Percentiles rank a stretch among this genome's conserved stretches.
Evolutionary conservation across 2,113 vertebrate genomes (phyloP).

Genomic region (Mystacornis crossleyi): DNA sequence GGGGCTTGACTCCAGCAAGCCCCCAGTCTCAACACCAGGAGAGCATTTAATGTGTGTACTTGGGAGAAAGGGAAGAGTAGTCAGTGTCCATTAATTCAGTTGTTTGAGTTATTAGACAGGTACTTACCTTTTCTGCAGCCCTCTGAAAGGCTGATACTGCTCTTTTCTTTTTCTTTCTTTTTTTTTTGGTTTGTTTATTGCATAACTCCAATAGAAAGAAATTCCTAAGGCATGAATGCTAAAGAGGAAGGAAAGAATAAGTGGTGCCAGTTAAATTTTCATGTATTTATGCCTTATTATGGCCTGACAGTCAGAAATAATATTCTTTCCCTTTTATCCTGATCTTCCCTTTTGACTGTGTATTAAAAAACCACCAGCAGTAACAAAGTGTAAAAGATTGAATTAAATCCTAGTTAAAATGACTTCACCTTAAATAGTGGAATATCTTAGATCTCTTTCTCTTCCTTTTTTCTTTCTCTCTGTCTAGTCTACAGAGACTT

Average conservation of each 20-base stretch:
- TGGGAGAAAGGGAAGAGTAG: not conserved
- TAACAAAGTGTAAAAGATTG: constrained; percentile 56
- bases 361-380: constrained; percentile 56
- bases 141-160: not conserved
- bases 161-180: not conserved
- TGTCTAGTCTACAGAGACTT: constrained; percentile 83
- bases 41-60: not conserved
- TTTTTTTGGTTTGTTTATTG: constrained; percentile 39
- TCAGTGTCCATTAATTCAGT: not conserved
- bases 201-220: constrained; percentile 54
- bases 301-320: constrained; percentile 63
- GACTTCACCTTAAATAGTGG: constrained; percentile 73
- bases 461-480: constrained; percentile 41
- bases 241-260: constrained; percentile 56
- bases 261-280: constrained; percentile 51
- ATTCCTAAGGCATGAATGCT: constrained; percentile 58
- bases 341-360: constrained; percentile 56
- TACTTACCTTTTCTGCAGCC: not conserved
- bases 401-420: constrained; percentile 71
- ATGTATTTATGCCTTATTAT: constrained; percentile 64
- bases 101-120: not conserved
- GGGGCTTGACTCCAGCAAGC: not conserved
- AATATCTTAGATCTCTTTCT: constrained; percentile 76
- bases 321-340: constrained; percentile 69
- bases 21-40: not conserved